Evolutionary conservation across 2,888 invertebrate species (phyloP), one percentile per base, ranked within the genome.

Genomic region (Torymus auratus): DNA sequence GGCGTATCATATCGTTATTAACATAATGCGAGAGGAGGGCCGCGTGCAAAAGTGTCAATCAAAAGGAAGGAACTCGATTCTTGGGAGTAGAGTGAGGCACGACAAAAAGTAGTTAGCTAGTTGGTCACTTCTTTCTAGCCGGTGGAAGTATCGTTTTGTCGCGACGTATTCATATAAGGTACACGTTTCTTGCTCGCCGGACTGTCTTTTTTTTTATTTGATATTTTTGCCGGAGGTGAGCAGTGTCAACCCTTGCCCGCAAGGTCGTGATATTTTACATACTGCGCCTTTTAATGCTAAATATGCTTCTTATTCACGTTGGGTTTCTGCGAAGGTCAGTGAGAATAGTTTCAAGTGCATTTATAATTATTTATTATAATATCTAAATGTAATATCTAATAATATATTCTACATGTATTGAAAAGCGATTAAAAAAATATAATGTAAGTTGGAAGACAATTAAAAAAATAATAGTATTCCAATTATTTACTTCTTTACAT

Each of bases 1-100:
- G 83, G 76, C 75, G 85, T 90, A 89, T 90, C 89, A 88, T 89
- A 86, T 88, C 85, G 86, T 85, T 86, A 90, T 90, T 90, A 90
- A 85, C 90, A 90, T 90, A 90, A 88, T 87, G 84, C 85, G 86
- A 86, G 85, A 86, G 86, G 86, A 64, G 79, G 82, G 68, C 83
- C 81, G 84, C 72, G 82, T 20, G 20, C 13, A 84, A 85, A 88
- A 86, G 86, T 87, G 89, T 88, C 90, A 89, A 89, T 90, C 89
- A 88, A 88, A 88, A 88, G 13, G 52, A 53, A 23, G 41, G 67
- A 81, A 89, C 87, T 84, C 83, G 88, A 86, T 89, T 86, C 86
- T 84, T 60, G 60, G 70, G 68, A 72, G 72, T 55, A 65, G 55
- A 58, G 58, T 7, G 28, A 52, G 52, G 68, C 17, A 68, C 60